These are phyloP conservation scores for Sterna hirundo DNA, from an alignment of 2,113 vertebrate species.

Conservation along the genomic window DNA sequence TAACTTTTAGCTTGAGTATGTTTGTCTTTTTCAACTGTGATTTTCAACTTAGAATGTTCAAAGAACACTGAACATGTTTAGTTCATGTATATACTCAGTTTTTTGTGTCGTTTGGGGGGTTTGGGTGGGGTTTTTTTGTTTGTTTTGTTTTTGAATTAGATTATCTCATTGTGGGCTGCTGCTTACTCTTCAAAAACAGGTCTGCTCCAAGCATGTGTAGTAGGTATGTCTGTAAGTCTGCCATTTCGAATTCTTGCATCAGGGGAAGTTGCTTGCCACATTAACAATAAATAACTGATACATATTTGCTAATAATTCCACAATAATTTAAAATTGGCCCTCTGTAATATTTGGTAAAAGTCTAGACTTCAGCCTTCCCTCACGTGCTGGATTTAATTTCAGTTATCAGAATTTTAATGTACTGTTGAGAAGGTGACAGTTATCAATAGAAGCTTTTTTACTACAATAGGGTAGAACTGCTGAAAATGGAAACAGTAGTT, in stretches of 20 bases:
- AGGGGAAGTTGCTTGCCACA: background rate
- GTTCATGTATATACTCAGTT: background rate
- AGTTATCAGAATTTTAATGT: background rate
- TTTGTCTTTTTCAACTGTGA: background rate
- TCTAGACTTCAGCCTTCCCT: background rate
- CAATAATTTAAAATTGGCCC: background rate
- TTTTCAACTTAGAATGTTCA: background rate
- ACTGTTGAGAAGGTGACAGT: background rate
- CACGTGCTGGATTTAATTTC: background rate
- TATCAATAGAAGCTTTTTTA: background rate
- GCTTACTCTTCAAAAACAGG: background rate
- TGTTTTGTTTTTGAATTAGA: background rate
- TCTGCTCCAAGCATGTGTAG: background rate
- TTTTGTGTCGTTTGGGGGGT: background rate
- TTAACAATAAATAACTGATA: background rate
- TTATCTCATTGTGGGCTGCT: background rate
- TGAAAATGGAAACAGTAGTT: background rate
- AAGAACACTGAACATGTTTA: background rate
- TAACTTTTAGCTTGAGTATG: background rate
- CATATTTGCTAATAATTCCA: background rate
- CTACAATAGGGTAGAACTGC: background rate
- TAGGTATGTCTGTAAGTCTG: background rate
- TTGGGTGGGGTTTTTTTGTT: background rate
- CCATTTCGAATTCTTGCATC: background rate
- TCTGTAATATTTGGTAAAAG: background rate